Percentiles rank a stretch among this genome's conserved stretches.
phyloP scores from a whole-genome alignment of 2,888 invertebrate genomes.

The Dasypolia templi region DNA sequence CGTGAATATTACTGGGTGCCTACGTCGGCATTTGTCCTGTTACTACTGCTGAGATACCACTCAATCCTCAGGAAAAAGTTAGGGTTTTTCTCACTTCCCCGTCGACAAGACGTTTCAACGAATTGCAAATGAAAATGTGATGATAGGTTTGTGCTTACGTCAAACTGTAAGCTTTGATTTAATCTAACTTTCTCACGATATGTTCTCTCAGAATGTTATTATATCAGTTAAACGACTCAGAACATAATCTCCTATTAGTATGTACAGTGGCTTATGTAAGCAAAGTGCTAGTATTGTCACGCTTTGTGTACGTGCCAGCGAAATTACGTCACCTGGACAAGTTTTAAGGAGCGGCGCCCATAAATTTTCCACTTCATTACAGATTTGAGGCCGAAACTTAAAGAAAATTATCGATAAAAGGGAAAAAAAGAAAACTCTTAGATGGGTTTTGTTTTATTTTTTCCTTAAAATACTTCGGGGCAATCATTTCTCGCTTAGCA shows the following conservation, averaged over 20 bases:
- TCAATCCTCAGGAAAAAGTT: conserved; percentile 41
- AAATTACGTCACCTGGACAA: conserved; percentile 39
- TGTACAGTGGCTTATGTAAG: conserved; percentile 12
- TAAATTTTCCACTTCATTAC: conserved; percentile 68
- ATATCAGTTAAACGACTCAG: conserved; percentile 5
- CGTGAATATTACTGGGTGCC: conserved; percentile 71
- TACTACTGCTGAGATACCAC: conserved; percentile 57
- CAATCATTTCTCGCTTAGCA: conserved; percentile 82
- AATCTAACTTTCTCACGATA: background rate
- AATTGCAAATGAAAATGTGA: conserved; percentile 20
- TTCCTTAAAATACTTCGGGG: conserved; percentile 79
- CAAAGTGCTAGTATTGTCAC: conserved; percentile 35
- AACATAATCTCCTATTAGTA: conserved; percentile 9
- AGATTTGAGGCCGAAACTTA: conserved; percentile 62
- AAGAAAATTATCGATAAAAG: conserved; percentile 63
- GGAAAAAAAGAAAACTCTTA: conserved; percentile 63
- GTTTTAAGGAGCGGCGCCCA: conserved; percentile 45
- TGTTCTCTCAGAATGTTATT: background rate
- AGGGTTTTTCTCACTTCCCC: conserved; percentile 21
- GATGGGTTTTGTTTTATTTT: conserved; percentile 76
- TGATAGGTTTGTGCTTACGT: background rate
- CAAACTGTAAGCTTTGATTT: background rate
- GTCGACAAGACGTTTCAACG: conserved; percentile 7
- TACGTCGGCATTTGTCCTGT: conserved; percentile 63
- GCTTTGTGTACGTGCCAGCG: conserved; percentile 27